Evolutionary conservation across 2,113 vertebrate species (phyloP), one percentile per base, ranked within the genome.

Genomic region (Canis aureus): DNA sequence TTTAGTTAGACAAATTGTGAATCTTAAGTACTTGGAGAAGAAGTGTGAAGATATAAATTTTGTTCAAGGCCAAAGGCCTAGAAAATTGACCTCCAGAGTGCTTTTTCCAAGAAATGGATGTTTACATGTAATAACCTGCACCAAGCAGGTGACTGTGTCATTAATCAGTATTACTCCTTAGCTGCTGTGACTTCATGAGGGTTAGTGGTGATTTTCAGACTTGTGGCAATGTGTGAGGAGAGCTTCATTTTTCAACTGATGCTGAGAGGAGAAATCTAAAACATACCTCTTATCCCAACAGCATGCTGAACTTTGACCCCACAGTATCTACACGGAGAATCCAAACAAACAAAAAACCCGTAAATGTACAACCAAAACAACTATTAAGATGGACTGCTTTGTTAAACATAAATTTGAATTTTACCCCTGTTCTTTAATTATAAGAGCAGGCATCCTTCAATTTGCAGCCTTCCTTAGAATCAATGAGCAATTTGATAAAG

Each of bases 401-500:
- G 17, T 91, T 91, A 94, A 78, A 59, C 11, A 38, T 49, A 78
- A 2, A n/a, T 13, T 20, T 90, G 25, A 67, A 74, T 62, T 81
- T 88, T 78, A 7, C 25, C 25, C 20, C 55, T 32, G n/a, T 35
- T 38, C 43, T 80, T 88, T 69, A 91, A 88, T 84, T 84, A 20
- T 80, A 53, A 86, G 1, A 86, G 20, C 32, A 91, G 25, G 17
- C 9, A 91, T 16, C 13, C 10, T 85, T 29, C 9, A 89, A 71
- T 97, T 95, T 74, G 2, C 25, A 89, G 38, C 1, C 25, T 66
- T 85, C 66, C 57, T 84, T 85, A 78, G 25, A 97, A 97, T 96
- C 49, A 82, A 12, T 78, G 22, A 38, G 17, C 64, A 82, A 35
- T 97, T 89, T 66, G 55, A 13, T 90, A 95, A 93, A 85, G 29